These are phyloP conservation scores for Procavia capensis DNA, from an alignment of 2,113 vertebrate genomes.

Conservation along the genomic window DNA sequence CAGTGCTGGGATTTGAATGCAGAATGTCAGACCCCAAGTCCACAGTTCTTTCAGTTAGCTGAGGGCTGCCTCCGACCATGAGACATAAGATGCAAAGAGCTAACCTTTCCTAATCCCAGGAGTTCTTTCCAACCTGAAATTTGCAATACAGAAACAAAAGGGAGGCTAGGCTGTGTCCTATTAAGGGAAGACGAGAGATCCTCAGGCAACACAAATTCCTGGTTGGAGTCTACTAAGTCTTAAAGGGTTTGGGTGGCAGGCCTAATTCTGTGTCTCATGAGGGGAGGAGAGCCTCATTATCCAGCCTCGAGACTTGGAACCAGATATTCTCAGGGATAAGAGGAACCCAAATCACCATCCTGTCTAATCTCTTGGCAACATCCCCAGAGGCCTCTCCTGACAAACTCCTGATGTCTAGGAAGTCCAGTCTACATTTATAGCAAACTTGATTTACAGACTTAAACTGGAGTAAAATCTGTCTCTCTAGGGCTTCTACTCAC, in stretches of 20 bases:
- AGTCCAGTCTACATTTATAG: neutral
- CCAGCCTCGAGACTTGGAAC: neutral
- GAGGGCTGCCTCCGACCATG: neutral
- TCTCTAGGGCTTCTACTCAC: neutral
- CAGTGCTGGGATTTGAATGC: neutral
- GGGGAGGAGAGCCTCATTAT: neutral
- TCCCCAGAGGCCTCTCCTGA: neutral
- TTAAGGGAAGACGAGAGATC: neutral
- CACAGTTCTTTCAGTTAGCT: neutral
- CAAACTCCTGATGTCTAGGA: neutral
- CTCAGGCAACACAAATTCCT: neutral
- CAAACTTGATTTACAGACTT: neutral
- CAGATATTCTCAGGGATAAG: neutral
- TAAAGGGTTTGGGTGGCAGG: neutral
- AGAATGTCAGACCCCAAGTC: neutral
- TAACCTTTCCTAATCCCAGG: neutral
- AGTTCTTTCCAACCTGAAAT: neutral
- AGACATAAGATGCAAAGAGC: neutral
- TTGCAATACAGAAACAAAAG: neutral
- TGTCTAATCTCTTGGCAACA: neutral
- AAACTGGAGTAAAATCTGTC: constrained; percentile 16
- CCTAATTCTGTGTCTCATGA: neutral
- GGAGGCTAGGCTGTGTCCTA: neutral
- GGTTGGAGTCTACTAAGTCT: neutral
- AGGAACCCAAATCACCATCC: neutral